Evolutionary conservation across 2,888 invertebrate species (phyloP).

Genomic region (Eilema griseolum): DNA sequence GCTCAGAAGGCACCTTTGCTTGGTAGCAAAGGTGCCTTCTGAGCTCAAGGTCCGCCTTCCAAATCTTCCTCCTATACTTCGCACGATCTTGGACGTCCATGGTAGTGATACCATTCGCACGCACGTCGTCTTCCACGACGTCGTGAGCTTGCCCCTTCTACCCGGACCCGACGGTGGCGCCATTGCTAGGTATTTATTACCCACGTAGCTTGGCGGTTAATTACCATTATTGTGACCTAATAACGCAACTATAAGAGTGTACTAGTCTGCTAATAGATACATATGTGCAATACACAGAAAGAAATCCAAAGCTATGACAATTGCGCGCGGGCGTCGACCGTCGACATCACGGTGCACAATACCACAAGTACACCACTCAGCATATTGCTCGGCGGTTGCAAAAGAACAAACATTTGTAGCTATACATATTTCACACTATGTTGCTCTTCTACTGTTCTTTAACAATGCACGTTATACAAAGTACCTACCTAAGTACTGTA

Average conservation of each 20-base stretch:
- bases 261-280: not conserved
- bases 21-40: no score
- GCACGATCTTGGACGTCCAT: no score
- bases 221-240: conserved; percentile 32
- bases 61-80: no score
- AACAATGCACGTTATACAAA: conserved; percentile 27
- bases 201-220: not conserved
- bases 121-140: no score
- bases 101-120: no score
- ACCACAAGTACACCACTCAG: conserved; percentile 65
- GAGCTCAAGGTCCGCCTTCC: no score
- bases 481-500: not conserved
- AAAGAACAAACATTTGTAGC: conserved; percentile 61
- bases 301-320: conserved; percentile 47
- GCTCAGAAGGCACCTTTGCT: no score
- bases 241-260: conserved; percentile 20
- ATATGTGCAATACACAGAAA: conserved; percentile 42
- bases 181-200: no score
- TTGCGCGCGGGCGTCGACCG: conserved; percentile 30
- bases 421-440: conserved; percentile 24
- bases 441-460: conserved; percentile 21
- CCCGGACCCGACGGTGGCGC: no score
- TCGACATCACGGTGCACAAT: conserved; percentile 45
- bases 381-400: conserved; percentile 65
- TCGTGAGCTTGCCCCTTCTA: no score